Evolutionary conservation across 2,113 vertebrate species (phyloP), one percentile per base, ranked within the genome.

Genomic region (Ciconia stormi): DNA sequence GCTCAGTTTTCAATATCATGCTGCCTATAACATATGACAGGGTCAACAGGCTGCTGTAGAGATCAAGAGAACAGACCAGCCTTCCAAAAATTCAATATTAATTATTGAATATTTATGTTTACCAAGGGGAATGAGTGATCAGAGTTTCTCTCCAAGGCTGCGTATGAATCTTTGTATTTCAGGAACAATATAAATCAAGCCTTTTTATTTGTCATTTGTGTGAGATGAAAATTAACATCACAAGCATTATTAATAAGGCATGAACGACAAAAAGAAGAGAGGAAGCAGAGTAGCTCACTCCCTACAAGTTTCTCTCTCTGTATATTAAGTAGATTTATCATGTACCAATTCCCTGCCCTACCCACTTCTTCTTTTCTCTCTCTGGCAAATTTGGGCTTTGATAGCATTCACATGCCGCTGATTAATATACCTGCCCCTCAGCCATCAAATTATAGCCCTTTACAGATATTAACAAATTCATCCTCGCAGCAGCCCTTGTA

Each of bases 101-200:
- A 97, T 97, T 97, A 97, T 92, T 97, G 96, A 93, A 93, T 96
- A 95, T 95, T 97, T 96, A 93, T 88, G 91, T 95, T 97, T 94
- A 91, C 63, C 23, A 14, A 22, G 36, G 58, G 63, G 87, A 94
- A 93, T 44, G 40, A 94, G n/a, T 38, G 93, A 97, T 97, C 97
- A 96, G 96, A 81, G 44, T 84, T 91, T 87, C 88, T 88, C 71
- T 94, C 70, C n/a, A 72, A 89, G 90, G 56, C 65, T 93, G 71
- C 38, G 47, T 90, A 55, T 58, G 93, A 95, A 91, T 91, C 84
- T 95, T 87, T 91, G 92, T 91, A 8, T 97, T 97, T 97, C 88
- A 85, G 78, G 92, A 96, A 95, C 97, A 97, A 96, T 96, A 96
- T 91, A 97, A 96, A 93, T 92, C 90, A 94, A 73, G 47, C 47